A percentile compares a stretch with the other conserved stretches of the same genome.
Evolutionary conservation across 2,888 invertebrate genomes (phyloP).

Genomic region (Plebejus argus): DNA sequence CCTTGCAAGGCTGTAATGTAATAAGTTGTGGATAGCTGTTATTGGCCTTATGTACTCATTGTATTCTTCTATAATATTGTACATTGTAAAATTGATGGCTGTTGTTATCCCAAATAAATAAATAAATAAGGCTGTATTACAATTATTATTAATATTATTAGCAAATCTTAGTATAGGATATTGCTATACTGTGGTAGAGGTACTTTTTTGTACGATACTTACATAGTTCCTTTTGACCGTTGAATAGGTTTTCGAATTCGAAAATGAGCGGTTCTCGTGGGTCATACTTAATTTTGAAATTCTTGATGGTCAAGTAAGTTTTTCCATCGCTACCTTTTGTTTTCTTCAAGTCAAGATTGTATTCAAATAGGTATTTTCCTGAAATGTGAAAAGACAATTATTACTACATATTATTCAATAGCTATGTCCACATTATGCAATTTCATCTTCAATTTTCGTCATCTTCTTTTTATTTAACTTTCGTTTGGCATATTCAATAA

Average conservation of each 20-base stretch:
- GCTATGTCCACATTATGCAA: too few species aligned
- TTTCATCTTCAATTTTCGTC: too few species aligned
- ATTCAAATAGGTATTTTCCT: slow-evolving; percentile 39
- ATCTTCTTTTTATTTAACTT: too few species aligned
- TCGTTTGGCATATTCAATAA: too few species aligned
- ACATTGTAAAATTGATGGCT: too few species aligned
- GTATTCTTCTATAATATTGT: too few species aligned
- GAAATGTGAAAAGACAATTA: slow-evolving; percentile 31
- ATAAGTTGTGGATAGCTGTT: too few species aligned
- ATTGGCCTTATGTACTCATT: too few species aligned
- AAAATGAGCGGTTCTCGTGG: slow-evolving; percentile 42
- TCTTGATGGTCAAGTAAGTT: slow-evolving; percentile 44
- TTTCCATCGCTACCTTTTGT: slow-evolving; percentile 44
- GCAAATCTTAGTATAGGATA: neutral
- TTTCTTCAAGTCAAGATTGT: slow-evolving; percentile 41
- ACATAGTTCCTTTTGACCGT: slow-evolving; percentile 55
- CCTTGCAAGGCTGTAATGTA: neutral
- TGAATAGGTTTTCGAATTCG: slow-evolving; percentile 53
- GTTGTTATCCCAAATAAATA: too few species aligned
- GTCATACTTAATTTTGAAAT: slow-evolving; percentile 42
- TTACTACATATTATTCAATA: too few species aligned
- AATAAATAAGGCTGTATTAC: too few species aligned
- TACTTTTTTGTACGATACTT: slow-evolving; percentile 37
- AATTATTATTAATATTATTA: neutral
- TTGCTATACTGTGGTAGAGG: too few species aligned